Percentiles rank a stretch among this genome's conserved stretches.
Evolutionary conservation across 2,888 invertebrate genomes (phyloP).

Genomic region (Epiblema foenella): DNA sequence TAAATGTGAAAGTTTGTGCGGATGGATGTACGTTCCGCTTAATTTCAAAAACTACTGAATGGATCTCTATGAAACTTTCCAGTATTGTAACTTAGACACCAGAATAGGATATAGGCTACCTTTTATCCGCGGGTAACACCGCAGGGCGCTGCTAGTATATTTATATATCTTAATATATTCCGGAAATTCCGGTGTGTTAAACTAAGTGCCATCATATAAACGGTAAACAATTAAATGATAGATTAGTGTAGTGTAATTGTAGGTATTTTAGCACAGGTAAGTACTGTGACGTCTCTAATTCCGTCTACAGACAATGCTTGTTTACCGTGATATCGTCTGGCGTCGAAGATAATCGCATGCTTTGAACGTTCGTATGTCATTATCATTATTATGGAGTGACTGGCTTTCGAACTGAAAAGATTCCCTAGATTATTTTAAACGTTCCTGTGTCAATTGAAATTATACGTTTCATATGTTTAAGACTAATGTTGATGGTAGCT

Average conservation of each 20-base stretch:
- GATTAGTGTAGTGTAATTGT: slow-evolving; percentile 30
- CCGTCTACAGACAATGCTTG: slow-evolving; percentile 13
- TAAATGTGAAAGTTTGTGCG: no score
- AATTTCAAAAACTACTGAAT: no score
- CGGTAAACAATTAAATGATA: slow-evolving; percentile 30
- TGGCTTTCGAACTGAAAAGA: neutral
- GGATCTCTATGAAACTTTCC: no score
- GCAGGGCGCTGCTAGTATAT: no score
- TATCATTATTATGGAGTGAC: neutral
- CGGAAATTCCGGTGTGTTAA: slow-evolving; percentile 6
- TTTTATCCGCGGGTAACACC: no score
- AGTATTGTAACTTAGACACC: no score
- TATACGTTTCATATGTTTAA: no score
- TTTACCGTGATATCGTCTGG: slow-evolving; percentile 10
- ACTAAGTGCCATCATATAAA: neutral
- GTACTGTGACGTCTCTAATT: slow-evolving; percentile 29
- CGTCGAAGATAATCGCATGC: slow-evolving; percentile 16
- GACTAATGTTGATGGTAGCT: no score
- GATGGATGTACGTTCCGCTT: no score
- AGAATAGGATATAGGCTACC: no score
- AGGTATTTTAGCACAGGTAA: slow-evolving; percentile 27
- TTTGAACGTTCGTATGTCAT: neutral
- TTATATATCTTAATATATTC: neutral
- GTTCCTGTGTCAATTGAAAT: no score
- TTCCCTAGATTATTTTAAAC: no score